Base-by-base conservation (phyloP, 2,888 invertebrate species). In the Erannis defoliaria region DNA sequence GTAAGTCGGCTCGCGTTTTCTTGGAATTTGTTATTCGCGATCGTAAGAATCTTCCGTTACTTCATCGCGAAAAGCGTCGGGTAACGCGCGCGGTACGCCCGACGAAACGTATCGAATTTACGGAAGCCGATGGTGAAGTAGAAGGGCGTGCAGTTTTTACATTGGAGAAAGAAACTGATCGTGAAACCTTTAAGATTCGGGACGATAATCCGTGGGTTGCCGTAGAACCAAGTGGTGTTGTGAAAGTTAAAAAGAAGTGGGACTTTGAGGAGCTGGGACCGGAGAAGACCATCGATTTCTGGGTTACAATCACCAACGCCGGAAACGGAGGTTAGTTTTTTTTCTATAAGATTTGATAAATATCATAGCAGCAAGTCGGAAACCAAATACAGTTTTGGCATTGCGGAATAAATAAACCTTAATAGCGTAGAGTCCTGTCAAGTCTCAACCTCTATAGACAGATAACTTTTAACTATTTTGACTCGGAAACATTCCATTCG, bases 161-260 rank as follows among this genome's bases (percentile, higher is more conserved):
- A 66, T 90, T 98, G 73, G 98, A 98, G 82, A 98, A 98, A 86
- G 98, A 98, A 90, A 97, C 97, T 51, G 98, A 98, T 73, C 95
- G 97, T 78, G 98, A 98, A 87, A 97, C 97, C 9, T 98, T 98
- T 87, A 98, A 98, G 90, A 97, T 98, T 79, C 94, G 98, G 76
- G 98, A 98, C 80, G 97, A 98, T 84, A 98, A 98, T 93, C 96
- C 97, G 71, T 98, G 98, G 98, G 98, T 98, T 58, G 97, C 97
- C 45, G 98, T 98, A 55, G 98, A 97, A 87, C 95, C 97, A 45
- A 97, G 97, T 90, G 98, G 98, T 74, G 97, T 97, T 58, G 98
- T 98, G 78, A 95, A 97, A 80, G 98, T 98, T 70, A 98, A 97
- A 91, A 97, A 98, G 95, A 98, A 98, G 95, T 98, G 98, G 98